Evolutionary conservation across 2,797 vertebrate species (phyloP).

Genomic region (Silurus aristotelis): DNA sequence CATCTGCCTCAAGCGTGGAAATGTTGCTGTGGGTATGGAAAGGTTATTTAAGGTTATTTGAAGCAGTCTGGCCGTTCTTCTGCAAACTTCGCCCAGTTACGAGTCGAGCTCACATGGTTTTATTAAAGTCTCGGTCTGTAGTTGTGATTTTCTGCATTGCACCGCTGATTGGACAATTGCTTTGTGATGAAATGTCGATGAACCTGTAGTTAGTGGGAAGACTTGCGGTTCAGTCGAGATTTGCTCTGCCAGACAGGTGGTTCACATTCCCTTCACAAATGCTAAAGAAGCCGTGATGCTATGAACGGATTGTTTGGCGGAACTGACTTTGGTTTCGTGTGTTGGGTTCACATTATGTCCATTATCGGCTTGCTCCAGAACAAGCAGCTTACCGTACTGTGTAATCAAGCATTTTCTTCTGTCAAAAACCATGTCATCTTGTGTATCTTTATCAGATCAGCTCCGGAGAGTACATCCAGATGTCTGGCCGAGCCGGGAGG

Average conservation of each 20-base stretch:
- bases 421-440: background rate
- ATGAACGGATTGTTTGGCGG: background rate
- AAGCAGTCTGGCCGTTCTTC: background rate
- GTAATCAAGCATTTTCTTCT: background rate
- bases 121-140: background rate
- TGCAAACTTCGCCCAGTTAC: background rate
- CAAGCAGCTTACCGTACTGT: background rate
- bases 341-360: background rate
- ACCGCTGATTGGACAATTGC: too few relatives aligned
- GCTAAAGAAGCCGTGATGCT: background rate
- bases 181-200: background rate
- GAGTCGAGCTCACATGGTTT: background rate
- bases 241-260: background rate
- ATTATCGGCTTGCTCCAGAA: background rate
- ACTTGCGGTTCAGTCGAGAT: background rate
- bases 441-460: conserved; percentile 79
- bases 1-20: background rate
- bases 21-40: background rate
- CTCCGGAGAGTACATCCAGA: conserved; percentile 98
- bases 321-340: background rate
- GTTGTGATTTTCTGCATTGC: too few relatives aligned
- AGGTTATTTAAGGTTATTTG: background rate
- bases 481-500: conserved; percentile 96
- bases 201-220: background rate
- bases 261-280: background rate